These are phyloP conservation scores for Drosophila tropicalis DNA, from an alignment of 1,140 invertebrate species.

Conservation along the genomic window DNA sequence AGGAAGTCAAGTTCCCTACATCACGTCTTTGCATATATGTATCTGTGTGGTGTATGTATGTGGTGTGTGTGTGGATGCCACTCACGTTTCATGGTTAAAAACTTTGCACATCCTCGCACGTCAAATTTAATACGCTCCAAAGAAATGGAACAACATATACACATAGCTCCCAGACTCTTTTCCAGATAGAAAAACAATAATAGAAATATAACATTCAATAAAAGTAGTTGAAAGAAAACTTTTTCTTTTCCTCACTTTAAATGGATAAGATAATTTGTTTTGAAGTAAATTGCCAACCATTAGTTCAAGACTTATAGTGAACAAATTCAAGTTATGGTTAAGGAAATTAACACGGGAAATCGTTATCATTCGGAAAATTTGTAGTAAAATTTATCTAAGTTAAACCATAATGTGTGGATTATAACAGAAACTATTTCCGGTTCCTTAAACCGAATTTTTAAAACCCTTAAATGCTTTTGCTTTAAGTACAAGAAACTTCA, in stretches of 20 bases:
- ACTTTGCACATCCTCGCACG: conserved; percentile 59
- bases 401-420: too few species aligned
- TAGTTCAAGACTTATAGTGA: too few species aligned
- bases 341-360: too few species aligned
- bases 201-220: background rate
- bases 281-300: background rate
- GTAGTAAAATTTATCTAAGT: too few species aligned
- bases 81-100: conserved; percentile 57
- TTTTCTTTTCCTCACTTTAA: background rate
- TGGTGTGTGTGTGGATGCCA: conserved; percentile 35
- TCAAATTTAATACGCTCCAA: conserved; percentile 53
- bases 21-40: conserved; percentile 11
- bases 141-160: conserved; percentile 1
- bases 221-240: background rate
- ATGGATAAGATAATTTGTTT: background rate
- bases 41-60: background rate
- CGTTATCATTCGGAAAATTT: too few species aligned
- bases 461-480: too few species aligned
- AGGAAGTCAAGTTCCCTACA: background rate
- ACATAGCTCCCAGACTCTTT: background rate
- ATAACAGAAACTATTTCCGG: too few species aligned
- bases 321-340: too few species aligned
- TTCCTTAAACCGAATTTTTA: too few species aligned
- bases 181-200: background rate
- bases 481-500: too few species aligned